phyloP scores from a whole-genome alignment of 2,797 vertebrate species.

The Adrianichthys oophorus region DNA sequence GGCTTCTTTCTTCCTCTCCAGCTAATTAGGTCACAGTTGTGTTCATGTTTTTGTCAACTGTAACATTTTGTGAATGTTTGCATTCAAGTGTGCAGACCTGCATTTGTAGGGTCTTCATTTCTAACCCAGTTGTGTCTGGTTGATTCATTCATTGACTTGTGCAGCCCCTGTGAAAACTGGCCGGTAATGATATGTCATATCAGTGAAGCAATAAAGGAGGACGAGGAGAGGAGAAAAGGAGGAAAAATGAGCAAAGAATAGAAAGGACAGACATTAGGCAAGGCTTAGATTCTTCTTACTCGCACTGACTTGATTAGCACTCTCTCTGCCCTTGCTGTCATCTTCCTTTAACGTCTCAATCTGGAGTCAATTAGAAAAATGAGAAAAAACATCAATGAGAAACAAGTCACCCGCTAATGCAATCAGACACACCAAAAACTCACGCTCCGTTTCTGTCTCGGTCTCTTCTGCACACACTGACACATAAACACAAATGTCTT shows the following conservation, averaged over 20 bases:
- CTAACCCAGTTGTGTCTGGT: conserved; percentile 68
- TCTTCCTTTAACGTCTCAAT: conserved; percentile 62
- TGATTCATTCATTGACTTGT: conserved; percentile 74
- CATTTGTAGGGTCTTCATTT: conserved; percentile 30
- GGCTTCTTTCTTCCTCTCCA: neutral
- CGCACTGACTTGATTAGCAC: conserved; percentile 64
- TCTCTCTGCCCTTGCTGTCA: conserved; percentile 65
- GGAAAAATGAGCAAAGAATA: conserved; percentile 4
- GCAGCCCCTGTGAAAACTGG: conserved; percentile 57
- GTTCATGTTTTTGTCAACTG: neutral
- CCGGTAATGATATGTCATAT: conserved; percentile 71
- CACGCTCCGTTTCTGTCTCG: conserved; percentile 7
- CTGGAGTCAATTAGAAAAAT: conserved; percentile 73
- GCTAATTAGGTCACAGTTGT: conserved; percentile 20
- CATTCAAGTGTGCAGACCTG: conserved; percentile 8
- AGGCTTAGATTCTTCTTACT: conserved; percentile 26
- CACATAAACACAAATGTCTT: conserved; percentile 2
- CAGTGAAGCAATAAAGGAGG: conserved; percentile 21
- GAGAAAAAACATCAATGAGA: conserved; percentile 65
- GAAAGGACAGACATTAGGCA: conserved; percentile 24
- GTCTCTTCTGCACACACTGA: neutral
- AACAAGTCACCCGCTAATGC: conserved; percentile 60
- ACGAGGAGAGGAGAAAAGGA: neutral
- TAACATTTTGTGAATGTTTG: conserved; percentile 7
- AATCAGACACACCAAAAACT: conserved; percentile 50